Evolutionary conservation across 2,797 vertebrate species (phyloP), one percentile per base, ranked within the genome.

Genomic region (Corythornis leucogaster): DNA sequence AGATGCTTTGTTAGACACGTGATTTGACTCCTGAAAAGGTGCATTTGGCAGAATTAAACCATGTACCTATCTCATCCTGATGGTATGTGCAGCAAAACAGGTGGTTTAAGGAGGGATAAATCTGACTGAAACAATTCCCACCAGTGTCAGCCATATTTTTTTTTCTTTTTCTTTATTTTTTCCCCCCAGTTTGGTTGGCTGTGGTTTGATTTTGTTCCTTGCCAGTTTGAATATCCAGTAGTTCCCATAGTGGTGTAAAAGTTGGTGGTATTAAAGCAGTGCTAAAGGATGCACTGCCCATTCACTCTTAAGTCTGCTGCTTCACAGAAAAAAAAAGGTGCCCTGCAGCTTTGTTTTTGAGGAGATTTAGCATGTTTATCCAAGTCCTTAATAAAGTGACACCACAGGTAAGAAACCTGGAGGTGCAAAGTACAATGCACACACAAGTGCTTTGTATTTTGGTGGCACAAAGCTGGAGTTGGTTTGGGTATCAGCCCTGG

Each of bases 331-430:
- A 73, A 31, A 24, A 24, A 50, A 50, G 6, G 17, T 77, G 5
- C 22, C 76, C 70, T 93, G 76, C 70, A 89, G 71, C 54, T 95
- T 92, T 95, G 53, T 38, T 38, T 38, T 38, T 38, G 38, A 62
- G 91, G 45, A 79, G 40, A 57, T 66, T 28, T 69, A 81, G 59
- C 19, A 67, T 33, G 28, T 75, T 92, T 95, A 76, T 71, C 53
- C 73, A 30, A 55, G 46, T 78, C 42, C 66, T 79, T 85, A 80
- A 82, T 77, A 85, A 77, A 87, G 38, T 66, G 11, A 19, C 84
- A 40, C 35, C 5, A 14, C 14, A 51, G 48, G 33, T 17, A 81
- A 80, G 78, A 92, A 77, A 69, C 18, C 14, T 68, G 50, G 19
- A 80, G 17, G 21, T 9, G 1, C 13, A 18, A 76, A 89, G 61